phyloP scores from a whole-genome alignment of 1,140 invertebrate species.

The Mizuhopecten yessoensis region DNA sequence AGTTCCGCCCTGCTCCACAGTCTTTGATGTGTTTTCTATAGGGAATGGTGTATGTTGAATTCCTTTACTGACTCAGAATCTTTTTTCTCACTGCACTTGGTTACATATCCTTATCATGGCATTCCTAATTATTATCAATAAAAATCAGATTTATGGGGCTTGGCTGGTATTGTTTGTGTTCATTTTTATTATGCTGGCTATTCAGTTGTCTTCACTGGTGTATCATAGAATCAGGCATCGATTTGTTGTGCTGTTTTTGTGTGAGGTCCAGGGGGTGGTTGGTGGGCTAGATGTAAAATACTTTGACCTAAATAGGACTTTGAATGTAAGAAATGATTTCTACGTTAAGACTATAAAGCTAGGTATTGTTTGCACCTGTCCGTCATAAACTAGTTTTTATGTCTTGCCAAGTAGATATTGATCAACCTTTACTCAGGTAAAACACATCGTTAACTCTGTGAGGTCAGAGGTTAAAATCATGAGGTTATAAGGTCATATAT shows the following conservation, averaged over 20 bases:
- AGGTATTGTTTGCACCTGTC: background rate
- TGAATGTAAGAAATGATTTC: background rate
- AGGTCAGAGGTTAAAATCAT: too few relatives aligned
- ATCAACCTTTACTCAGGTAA: background rate
- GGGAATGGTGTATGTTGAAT: too few relatives aligned
- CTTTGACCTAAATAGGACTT: background rate
- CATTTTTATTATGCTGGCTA: background rate
- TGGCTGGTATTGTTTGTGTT: background rate
- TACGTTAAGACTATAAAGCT: background rate
- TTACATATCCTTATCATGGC: too few relatives aligned
- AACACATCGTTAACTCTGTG: background rate
- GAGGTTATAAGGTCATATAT: too few relatives aligned
- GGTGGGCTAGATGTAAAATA: background rate
- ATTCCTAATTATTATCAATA: too few relatives aligned
- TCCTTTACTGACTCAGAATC: too few relatives aligned
- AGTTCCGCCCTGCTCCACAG: too few relatives aligned
- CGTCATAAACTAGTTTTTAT: background rate
- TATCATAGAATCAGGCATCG: background rate
- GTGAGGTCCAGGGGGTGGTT: background rate
- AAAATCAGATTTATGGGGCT: slow-evolving; percentile 6
- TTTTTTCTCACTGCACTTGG: too few relatives aligned
- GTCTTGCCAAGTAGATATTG: background rate
- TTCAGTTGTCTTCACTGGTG: background rate
- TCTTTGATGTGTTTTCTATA: too few relatives aligned
- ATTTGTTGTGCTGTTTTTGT: background rate